A percentile compares a stretch with the other conserved stretches of the same genome.
Evolutionary conservation across 2,797 vertebrate genomes (phyloP).

Genomic region (Coluber constrictor): DNA sequence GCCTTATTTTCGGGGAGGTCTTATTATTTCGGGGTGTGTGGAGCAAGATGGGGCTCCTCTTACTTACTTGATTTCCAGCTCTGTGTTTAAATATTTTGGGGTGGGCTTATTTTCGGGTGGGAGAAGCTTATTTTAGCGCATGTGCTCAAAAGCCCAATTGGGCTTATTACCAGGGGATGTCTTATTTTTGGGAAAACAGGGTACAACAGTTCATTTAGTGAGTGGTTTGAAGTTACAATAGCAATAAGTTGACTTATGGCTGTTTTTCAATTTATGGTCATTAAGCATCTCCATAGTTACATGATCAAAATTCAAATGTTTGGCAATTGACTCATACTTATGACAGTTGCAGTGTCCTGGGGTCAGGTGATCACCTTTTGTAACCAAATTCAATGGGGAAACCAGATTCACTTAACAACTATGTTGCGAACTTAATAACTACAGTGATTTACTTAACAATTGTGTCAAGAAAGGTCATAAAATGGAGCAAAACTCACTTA

Average conservation of each 20-base stretch:
- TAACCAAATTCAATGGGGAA: not conserved
- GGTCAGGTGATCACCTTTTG: not conserved
- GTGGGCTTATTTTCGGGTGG: no score
- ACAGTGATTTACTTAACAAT: not conserved
- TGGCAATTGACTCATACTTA: not conserved
- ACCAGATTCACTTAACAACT: not conserved
- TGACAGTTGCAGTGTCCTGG: not conserved
- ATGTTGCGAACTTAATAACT: not conserved
- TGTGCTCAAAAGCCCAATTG: no score
- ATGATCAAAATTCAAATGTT: not conserved
- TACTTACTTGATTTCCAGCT: no score
- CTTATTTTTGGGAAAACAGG: no score
- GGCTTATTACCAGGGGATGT: no score
- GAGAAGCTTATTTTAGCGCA: no score
- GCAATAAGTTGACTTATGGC: not conserved
- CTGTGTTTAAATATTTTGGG: no score
- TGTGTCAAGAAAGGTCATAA: not conserved
- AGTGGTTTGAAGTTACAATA: not conserved
- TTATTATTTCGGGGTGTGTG: no score
- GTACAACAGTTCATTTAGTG: not conserved
- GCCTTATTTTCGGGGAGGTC: no score
- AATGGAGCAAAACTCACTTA: not conserved
- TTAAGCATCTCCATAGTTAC: not conserved
- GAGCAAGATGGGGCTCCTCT: not conserved
- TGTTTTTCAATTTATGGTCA: not conserved